Evolutionary conservation across 92 coral and sea anemone genomes (phyloP).

Genomic region (Meandrina meandrites): DNA sequence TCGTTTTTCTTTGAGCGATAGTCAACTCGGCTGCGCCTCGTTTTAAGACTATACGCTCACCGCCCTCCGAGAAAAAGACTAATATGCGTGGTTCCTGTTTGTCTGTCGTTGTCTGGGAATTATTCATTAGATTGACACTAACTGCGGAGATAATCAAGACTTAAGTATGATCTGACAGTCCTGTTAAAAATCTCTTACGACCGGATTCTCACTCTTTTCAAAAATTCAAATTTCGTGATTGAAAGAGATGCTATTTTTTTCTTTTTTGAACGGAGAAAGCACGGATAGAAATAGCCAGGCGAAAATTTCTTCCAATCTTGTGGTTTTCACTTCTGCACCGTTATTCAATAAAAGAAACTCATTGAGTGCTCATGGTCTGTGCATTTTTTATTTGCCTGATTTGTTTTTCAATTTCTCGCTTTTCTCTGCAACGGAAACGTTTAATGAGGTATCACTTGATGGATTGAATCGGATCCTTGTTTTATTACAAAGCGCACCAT

Average conservation of each 20-base stretch:
- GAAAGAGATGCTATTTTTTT: neutral
- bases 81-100: neutral
- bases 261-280: no score
- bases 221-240: neutral
- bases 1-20: no score
- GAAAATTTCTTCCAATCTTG: neutral
- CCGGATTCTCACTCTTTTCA: neutral
- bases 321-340: neutral
- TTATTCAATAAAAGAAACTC: no score
- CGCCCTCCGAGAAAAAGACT: no score
- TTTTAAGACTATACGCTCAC: no score
- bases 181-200: neutral
- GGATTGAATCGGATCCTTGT: neutral
- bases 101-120: neutral
- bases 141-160: neutral
- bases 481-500: neutral
- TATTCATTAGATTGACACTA: neutral
- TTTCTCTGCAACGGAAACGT: neutral
- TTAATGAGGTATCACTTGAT: conserved; percentile 4
- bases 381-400: neutral
- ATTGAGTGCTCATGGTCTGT: neutral
- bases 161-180: neutral
- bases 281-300: no score
- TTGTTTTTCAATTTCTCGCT: neutral
- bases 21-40: no score